phyloP scores from a whole-genome alignment of 2,113 vertebrate species.

The Mesocricetus auratus region DNA sequence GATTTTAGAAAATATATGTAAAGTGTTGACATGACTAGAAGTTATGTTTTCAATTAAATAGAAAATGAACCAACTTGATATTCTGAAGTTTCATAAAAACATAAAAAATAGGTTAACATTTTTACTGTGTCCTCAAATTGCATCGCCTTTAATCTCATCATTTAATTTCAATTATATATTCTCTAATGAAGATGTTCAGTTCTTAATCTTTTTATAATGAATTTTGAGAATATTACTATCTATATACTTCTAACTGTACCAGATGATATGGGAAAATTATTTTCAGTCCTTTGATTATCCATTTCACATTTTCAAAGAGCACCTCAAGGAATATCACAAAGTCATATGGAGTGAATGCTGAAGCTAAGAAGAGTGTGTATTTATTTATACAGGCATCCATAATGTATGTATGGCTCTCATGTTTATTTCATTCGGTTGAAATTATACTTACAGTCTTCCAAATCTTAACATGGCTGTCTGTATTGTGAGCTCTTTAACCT shows the following conservation, averaged over 20 bases:
- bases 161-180: background rate
- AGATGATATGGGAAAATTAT: constrained; percentile 38
- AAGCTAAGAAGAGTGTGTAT: constrained; percentile 22
- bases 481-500: constrained; percentile 7
- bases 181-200: constrained; percentile 59
- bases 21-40: background rate
- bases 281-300: constrained; percentile 66
- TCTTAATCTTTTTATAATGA: constrained; percentile 42
- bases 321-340: constrained; percentile 70
- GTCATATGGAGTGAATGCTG: constrained; percentile 64
- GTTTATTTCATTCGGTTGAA: constrained; percentile 77
- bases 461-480: constrained; percentile 52
- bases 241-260: background rate
- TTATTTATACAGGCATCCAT: constrained; percentile 72
- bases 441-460: constrained; percentile 59
- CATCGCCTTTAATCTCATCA: background rate
- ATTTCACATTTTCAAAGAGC: constrained; percentile 71
- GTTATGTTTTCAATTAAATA: background rate
- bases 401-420: constrained; percentile 47
- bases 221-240: constrained; percentile 70
- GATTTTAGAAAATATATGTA: background rate
- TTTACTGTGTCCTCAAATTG: background rate
- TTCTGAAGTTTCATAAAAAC: background rate
- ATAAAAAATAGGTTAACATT: background rate
- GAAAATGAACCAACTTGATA: background rate